Evolutionary conservation across 2,888 invertebrate genomes (phyloP).

Genomic region (Dione juno): DNA sequence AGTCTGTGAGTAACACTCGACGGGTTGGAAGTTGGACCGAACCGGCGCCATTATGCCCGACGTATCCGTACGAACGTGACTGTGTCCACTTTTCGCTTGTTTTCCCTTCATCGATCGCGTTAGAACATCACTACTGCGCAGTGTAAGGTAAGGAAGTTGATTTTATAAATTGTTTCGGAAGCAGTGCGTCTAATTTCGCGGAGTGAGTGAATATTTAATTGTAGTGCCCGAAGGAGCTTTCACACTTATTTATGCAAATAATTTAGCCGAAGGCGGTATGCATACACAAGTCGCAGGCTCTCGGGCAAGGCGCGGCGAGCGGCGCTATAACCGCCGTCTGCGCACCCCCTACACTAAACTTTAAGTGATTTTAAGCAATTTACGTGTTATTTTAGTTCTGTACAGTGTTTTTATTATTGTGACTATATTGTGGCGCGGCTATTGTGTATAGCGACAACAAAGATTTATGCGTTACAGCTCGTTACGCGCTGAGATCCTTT

Average conservation of each 20-base stretch:
- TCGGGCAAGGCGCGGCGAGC: constrained; percentile 67
- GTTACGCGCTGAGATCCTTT: constrained; percentile 69
- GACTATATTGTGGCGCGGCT: constrained; percentile 63
- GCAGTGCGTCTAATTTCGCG: constrained; percentile 66
- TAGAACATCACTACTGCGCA: constrained; percentile 80
- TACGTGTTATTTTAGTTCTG: constrained; percentile 55
- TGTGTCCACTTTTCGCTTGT: constrained; percentile 76
- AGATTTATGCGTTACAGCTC: constrained; percentile 50
- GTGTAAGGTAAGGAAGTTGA: constrained; percentile 78
- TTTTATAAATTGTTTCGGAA: constrained; percentile 70
- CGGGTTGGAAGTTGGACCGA: constrained; percentile 65
- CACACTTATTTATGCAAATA: constrained; percentile 81
- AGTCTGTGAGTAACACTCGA: constrained; percentile 71
- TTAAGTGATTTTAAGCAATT: constrained; percentile 70
- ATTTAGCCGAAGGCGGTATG: constrained; percentile 80
- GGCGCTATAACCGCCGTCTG: constrained; percentile 75
- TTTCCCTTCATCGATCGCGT: constrained; percentile 76
- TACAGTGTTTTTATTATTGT: constrained; percentile 68
- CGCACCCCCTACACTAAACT: constrained; percentile 61
- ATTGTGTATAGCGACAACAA: constrained; percentile 52
- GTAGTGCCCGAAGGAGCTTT: constrained; percentile 66
- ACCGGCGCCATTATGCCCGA: constrained; percentile 79
- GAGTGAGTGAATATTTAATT: constrained; percentile 64
- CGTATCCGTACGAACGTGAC: constrained; percentile 80
- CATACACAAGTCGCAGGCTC: constrained; percentile 74